Base-by-base conservation (phyloP, 2,113 vertebrate species). In the Macaca fascicularis region DNA sequence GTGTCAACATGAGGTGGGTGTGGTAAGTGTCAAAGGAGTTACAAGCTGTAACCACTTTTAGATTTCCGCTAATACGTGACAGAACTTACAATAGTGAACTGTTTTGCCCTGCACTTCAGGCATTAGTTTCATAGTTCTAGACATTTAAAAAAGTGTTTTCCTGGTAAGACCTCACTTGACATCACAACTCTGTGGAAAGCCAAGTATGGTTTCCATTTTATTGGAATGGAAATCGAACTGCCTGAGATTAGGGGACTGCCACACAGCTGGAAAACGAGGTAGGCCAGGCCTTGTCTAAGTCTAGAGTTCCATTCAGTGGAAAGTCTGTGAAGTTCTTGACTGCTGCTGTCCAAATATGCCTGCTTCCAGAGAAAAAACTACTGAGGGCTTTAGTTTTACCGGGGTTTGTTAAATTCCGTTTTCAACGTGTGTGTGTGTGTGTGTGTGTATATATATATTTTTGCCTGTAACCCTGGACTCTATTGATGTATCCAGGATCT, bases 351-450 rank as follows among this genome's bases (percentile, higher is more conserved):
- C 23, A 83, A 76, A 84, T 16, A 76, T 2, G 8, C 27, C 13
- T n/a, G 25, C 69, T 69, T 89, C 67, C 55, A 83, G 93, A 95
- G n/a, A 48, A 91, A 87, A 40, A 88, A 40, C 16, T 89, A 79
- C 23, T 22, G 5, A 81, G 32, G 27, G 40, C 40, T 81, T 95
- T 17, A 83, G 19, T 81, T 91, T 93, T 30, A 83, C 13, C 3
- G 27, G 35, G 25, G 13, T 64, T 35, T 79, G 69, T 43, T 61
- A 55, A 75, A 82, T 81, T 91, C 16, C 84, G 10, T 72, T 69
- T 76, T 74, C 2, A 40, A 79, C 9, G 10, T 61, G 59, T 64
- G 25, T 61, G 59, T 61, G 59, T 27, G 3, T 61, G 1, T 61
- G 59, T 64, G 25, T 61, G 59, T 61, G 43, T n/a, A n/a, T n/a